phyloP scores from a whole-genome alignment of 2,888 invertebrate species.

The Odontocolon sp. region DNA sequence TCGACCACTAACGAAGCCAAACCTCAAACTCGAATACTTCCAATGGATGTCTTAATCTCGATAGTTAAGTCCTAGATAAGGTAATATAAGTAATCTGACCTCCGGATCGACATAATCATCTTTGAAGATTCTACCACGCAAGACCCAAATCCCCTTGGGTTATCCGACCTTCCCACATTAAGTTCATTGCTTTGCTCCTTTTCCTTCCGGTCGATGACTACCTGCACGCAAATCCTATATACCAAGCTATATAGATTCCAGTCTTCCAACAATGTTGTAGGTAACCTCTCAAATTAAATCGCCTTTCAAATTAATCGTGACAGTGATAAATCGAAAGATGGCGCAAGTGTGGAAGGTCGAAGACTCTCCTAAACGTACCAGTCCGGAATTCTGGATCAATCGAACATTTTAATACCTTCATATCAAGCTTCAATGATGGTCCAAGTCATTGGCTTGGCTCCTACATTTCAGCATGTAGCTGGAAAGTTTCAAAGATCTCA shows the following conservation, averaged over 20 bases:
- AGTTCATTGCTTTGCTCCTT: background rate
- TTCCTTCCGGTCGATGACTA: background rate
- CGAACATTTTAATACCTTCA: constrained; percentile 8
- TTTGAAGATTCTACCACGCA: background rate
- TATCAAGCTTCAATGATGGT: background rate
- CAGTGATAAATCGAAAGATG: constrained; percentile 69
- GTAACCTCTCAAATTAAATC: constrained; percentile 36
- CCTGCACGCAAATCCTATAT: background rate
- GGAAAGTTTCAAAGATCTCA: too few relatives aligned
- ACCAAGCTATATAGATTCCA: too few relatives aligned
- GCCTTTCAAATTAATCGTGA: constrained; percentile 69
- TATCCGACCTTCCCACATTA: background rate
- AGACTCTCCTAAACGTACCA: constrained; percentile 9
- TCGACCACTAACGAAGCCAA: background rate
- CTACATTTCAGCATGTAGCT: too few relatives aligned
- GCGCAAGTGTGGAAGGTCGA: constrained; percentile 9
- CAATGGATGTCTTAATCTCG: background rate
- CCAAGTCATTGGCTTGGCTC: background rate
- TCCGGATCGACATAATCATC: background rate
- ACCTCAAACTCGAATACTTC: too few relatives aligned
- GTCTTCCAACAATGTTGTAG: too few relatives aligned
- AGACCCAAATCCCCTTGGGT: background rate
- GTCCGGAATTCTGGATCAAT: constrained; percentile 13
- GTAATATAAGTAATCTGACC: background rate
- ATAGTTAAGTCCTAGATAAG: background rate